Evolutionary conservation across 2,888 invertebrate species (phyloP).

Genomic region (Zonitis immaculata): DNA sequence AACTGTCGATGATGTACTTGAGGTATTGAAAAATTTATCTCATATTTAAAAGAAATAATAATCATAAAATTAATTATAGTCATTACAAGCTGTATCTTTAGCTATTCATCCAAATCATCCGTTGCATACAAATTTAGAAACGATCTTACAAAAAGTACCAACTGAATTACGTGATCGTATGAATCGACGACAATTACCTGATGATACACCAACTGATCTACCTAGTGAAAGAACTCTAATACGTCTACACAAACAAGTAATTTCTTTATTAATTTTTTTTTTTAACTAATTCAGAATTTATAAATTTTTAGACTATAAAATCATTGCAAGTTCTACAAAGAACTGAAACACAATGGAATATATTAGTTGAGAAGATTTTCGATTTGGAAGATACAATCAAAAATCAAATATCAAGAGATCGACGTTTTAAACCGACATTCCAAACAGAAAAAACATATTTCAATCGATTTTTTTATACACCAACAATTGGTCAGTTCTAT

Average conservation of each 20-base stretch:
- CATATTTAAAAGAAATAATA: not conserved
- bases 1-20: slow-evolving; percentile 89
- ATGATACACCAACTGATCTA: slow-evolving; percentile 58
- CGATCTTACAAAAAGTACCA: slow-evolving; percentile 84
- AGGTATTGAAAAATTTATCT: slow-evolving; percentile 53
- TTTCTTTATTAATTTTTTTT: slow-evolving; percentile 4
- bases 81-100: slow-evolving; percentile 75
- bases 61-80: slow-evolving; percentile 54
- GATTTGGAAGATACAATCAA: slow-evolving; percentile 83
- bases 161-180: slow-evolving; percentile 71
- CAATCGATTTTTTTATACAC: slow-evolving; percentile 58
- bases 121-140: slow-evolving; percentile 75
- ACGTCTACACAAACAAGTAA: slow-evolving; percentile 84
- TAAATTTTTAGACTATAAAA: slow-evolving; percentile 72
- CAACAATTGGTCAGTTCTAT: slow-evolving; percentile 56
- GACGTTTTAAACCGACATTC: slow-evolving; percentile 66
- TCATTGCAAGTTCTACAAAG: slow-evolving; percentile 87
- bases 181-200: slow-evolving; percentile 57
- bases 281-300: too few species aligned
- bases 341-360: slow-evolving; percentile 91
- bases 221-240: slow-evolving; percentile 83
- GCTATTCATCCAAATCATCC: slow-evolving; percentile 73
- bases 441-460: slow-evolving; percentile 58
- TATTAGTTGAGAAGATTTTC: slow-evolving; percentile 73
- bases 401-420: slow-evolving; percentile 63